Evolutionary conservation across 2,113 vertebrate species (phyloP).

Genomic region (Anhinga rufa): DNA sequence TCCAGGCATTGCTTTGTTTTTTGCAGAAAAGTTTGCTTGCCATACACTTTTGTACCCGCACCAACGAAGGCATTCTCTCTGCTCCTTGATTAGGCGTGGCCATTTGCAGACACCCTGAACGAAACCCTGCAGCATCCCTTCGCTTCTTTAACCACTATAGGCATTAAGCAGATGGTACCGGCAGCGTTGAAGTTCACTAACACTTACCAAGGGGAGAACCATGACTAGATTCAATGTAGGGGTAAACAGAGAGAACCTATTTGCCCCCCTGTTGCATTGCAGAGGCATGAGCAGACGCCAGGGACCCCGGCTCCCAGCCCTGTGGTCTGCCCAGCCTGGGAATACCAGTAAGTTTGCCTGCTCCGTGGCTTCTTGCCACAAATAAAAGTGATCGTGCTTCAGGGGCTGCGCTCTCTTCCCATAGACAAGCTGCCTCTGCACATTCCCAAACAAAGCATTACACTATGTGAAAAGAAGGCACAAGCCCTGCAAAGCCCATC

Average conservation of each 20-base stretch:
- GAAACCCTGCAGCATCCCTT: not conserved
- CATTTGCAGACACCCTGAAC: not conserved
- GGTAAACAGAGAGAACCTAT: rapidly evolving
- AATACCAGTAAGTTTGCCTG: not conserved
- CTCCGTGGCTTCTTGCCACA: not conserved
- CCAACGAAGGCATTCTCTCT: not conserved
- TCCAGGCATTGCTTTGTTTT: not conserved
- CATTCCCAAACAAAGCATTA: constrained; percentile 68
- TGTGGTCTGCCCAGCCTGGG: not conserved
- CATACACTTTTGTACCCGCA: rapidly evolving
- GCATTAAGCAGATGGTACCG: not conserved
- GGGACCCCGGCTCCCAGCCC: not conserved
- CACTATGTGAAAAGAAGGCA: constrained; percentile 68
- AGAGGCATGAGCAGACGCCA: not conserved
- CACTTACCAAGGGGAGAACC: not conserved
- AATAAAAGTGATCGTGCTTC: not conserved
- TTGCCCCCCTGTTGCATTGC: too few relatives aligned
- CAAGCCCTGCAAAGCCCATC: constrained; percentile 60
- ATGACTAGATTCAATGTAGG: rapidly evolving
- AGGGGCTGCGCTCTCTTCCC: not conserved
- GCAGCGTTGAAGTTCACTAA: rapidly evolving
- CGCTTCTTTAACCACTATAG: rapidly evolving
- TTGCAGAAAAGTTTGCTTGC: not conserved
- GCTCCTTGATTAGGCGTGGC: not conserved
- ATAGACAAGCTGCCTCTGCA: constrained; percentile 48